These are phyloP conservation scores for Actinia equina DNA, from an alignment of 64 coral and sea anemone species.

Conservation along the genomic window DNA sequence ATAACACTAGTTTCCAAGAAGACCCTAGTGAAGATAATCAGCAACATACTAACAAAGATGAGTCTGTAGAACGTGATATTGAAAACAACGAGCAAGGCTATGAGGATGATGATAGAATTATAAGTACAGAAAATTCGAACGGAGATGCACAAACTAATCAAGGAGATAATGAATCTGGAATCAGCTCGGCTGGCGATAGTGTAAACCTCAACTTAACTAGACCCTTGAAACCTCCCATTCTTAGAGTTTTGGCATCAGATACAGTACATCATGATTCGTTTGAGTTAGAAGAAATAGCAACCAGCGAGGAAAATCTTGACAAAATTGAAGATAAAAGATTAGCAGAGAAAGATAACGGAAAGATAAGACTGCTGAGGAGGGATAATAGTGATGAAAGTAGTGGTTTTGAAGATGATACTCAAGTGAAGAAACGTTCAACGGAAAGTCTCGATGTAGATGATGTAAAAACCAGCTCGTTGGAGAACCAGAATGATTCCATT, in stretches of 20 bases:
- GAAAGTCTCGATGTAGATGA: conserved; percentile 2
- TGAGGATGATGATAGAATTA: not conserved
- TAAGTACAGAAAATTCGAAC: not conserved
- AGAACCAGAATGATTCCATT: not conserved
- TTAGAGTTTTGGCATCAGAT: conserved; percentile 8
- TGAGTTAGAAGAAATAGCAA: conserved; percentile 78
- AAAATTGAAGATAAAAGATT: conserved; percentile 33
- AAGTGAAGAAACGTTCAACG: conserved; percentile 7
- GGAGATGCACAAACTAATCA: not conserved
- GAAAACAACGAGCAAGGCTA: not conserved
- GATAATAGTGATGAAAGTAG: conserved; percentile 78
- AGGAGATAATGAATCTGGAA: not conserved
- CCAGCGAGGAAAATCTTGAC: conserved; percentile 56
- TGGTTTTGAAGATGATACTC: conserved; percentile 75
- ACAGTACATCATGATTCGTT: conserved; percentile 56
- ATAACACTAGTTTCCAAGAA: not conserved
- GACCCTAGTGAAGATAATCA: not conserved
- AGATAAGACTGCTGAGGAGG: conserved; percentile 23
- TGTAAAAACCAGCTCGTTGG: not conserved
- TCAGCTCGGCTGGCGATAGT: not conserved
- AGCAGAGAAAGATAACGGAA: conserved; percentile 18
- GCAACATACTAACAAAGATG: not conserved
- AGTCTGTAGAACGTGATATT: not conserved
- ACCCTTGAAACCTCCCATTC: not conserved
- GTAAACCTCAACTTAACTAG: not conserved